phyloP scores from a whole-genome alignment of 1,140 invertebrate genomes.

The Trichogramma pretiosum region DNA sequence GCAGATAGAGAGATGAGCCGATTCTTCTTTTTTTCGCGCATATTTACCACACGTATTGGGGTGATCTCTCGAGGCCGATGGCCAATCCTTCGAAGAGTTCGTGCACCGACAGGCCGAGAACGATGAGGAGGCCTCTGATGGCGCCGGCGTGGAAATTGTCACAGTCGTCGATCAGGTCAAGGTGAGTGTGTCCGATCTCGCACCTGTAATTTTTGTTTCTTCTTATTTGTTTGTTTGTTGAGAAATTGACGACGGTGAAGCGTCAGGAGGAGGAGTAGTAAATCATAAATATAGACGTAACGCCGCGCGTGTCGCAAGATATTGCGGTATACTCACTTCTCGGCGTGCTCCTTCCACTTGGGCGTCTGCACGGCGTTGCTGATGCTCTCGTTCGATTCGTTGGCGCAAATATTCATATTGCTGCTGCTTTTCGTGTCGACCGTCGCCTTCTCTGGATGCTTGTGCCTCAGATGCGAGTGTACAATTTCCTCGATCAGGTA shows the following conservation, averaged over 20 bases:
- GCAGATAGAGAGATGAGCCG: no score
- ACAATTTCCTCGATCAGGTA: slow-evolving; percentile 77
- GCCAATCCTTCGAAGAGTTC: slow-evolving; percentile 87
- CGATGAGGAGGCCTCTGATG: slow-evolving; percentile 66
- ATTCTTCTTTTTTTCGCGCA: no score
- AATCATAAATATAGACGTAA: background rate
- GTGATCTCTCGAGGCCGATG: slow-evolving; percentile 67
- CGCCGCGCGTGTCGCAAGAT: background rate
- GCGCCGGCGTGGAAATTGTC: slow-evolving; percentile 57
- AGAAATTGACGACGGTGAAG: no score
- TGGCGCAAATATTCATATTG: slow-evolving; percentile 22
- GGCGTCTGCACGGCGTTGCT: background rate
- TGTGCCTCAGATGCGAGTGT: slow-evolving; percentile 52
- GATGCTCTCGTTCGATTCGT: slow-evolving; percentile 35
- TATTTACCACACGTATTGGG: slow-evolving; percentile 59
- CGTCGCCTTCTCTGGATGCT: slow-evolving; percentile 35
- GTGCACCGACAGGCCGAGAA: slow-evolving; percentile 81
- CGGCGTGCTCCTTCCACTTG: slow-evolving; percentile 8
- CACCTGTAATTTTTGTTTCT: slow-evolving; percentile 23
- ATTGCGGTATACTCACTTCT: slow-evolving; percentile 2
- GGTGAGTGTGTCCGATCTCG: slow-evolving; percentile 42
- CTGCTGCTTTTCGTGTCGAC: slow-evolving; percentile 18
- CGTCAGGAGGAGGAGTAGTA: no score
- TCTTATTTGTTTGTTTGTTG: background rate
- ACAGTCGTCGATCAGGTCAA: slow-evolving; percentile 33